Evolutionary conservation across 2,113 vertebrate genomes (phyloP).

Genomic region (Ictidomys tridecemlineatus): DNA sequence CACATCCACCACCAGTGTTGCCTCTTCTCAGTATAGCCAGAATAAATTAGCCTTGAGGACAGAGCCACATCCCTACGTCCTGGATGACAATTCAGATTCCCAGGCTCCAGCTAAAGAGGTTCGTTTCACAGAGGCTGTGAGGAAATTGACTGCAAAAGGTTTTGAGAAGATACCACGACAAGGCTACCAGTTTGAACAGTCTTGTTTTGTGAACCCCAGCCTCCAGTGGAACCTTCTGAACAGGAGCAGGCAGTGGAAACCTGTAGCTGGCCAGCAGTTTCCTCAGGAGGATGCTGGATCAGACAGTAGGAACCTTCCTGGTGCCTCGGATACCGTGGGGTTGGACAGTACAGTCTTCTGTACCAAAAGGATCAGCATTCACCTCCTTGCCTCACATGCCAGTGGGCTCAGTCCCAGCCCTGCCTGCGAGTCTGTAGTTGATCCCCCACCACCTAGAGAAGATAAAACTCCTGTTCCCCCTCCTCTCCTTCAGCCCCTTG

Average conservation of each 20-base stretch:
- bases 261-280: background rate
- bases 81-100: background rate
- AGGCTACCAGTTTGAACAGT: slow-evolving; percentile 46
- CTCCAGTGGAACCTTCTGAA: slow-evolving; percentile 71
- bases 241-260: slow-evolving; percentile 65
- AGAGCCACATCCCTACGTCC: slow-evolving; percentile 39
- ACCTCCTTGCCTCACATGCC: slow-evolving; percentile 41
- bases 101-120: slow-evolving; percentile 68
- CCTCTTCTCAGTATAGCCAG: slow-evolving; percentile 61
- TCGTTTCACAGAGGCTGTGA: slow-evolving; percentile 82
- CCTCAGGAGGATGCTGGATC: slow-evolving; percentile 52
- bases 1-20: slow-evolving; percentile 63
- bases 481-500: slow-evolving; percentile 62
- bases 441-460: background rate
- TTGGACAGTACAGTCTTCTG: background rate
- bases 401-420: rapidly evolving
- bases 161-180: slow-evolving; percentile 68
- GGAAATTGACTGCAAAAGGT: slow-evolving; percentile 74
- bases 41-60: slow-evolving; percentile 16
- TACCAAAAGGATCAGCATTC: slow-evolving; percentile 55
- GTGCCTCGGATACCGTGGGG: slow-evolving; percentile 27
- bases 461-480: background rate
- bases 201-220: slow-evolving; percentile 37
- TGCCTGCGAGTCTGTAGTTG: rapidly evolving
- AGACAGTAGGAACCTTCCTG: background rate